Base-by-base conservation (phyloP, 2,888 invertebrate genomes). In the Eilema caniola region DNA sequence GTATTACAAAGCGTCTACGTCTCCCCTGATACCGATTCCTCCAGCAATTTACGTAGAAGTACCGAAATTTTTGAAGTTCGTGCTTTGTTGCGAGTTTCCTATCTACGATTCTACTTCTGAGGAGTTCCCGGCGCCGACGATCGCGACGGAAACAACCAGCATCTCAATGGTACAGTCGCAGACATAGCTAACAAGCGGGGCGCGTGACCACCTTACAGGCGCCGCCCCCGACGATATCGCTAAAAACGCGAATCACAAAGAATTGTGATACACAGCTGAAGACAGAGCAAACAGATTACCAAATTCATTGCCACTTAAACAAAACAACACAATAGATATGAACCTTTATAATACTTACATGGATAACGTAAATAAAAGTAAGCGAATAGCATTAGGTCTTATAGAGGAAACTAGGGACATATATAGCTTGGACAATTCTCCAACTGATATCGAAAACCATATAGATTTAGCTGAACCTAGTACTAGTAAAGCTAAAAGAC, bases 51-150 rank as follows among this genome's bases (percentile, higher is more conserved):
- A 98, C 91, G 97, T 97, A n/a, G 98, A 98, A 88, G 97, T 98
- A 60, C 98, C 98, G 1, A 96, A 96, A 85, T 97, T 97, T 77
- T 91, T 99, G 65, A 98, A 98, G 90, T 98, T 97, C 86, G 95
- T 98, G 25, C 89, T 98, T 63, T 98, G 98, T 91, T 98, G 98
- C 87, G 99, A 99, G 90, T 98, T 97, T 85, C 98, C 98, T 0
- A 96, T 98, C 71, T 99, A 99, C 89, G 97, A 98, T 88, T 96
- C 96, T 7, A 97, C 97, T 7, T 92, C 97, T 83, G 97, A 97
- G 31, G 97, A 96, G 47, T 97, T 96, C 83, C 93, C 94, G 4
- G 96, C 96, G 12, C 95, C 96, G 0, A 95, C 96, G 0, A 96
- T 96, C 76, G 96, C 97, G 74, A 97, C 97, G 72, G 97, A 97